Evolutionary conservation across 2,113 vertebrate species (phyloP), one percentile per base, ranked within the genome.

Genomic region (Salvator merianae): DNA sequence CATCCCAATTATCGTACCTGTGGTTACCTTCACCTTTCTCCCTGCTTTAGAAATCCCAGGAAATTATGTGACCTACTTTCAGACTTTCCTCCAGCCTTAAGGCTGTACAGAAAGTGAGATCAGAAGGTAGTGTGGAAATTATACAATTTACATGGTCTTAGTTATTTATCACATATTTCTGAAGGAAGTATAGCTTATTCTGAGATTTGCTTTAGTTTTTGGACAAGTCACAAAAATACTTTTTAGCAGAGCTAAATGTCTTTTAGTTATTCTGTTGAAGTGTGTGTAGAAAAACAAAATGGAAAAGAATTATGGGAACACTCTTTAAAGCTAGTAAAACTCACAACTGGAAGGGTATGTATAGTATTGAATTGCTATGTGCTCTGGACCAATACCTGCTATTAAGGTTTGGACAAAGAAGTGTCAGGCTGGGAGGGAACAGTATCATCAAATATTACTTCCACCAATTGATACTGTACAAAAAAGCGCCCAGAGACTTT

Each of bases 31-130:
- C 81, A 47, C 32, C 5, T 86, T 59, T 90, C 7, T 3, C 8
- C 85, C 7, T 50, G 12, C 83, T 86, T 87, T 79, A 84, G 34
- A 88, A 90, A 90, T 84, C 24, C 3, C 59, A 88, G 40, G 18
- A 88, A 91, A 66, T 88, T 72, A 78, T 36, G 69, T 88, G 55
- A 83, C 72, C 68, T 22, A 50, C 3, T 84, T 80, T 83, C 70
- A 63, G 22, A 2, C 12, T 82, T 66, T 83, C 65, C 12, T 73
- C n/a, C 82, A 84, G 83, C 9, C 1, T 84, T 83, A 76, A 88
- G 66, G 7, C 73, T 2, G 2, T 0, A 34, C 2, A 2, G 32
- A 70, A 7, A 26, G 66, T 10, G 13, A 86, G 79, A 88, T 36
- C 1, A 38, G 50, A 28, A 0, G 0, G 1, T 26, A 1, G 0